phyloP scores from a whole-genome alignment of 2,797 vertebrate species.

The Momotus momota region DNA sequence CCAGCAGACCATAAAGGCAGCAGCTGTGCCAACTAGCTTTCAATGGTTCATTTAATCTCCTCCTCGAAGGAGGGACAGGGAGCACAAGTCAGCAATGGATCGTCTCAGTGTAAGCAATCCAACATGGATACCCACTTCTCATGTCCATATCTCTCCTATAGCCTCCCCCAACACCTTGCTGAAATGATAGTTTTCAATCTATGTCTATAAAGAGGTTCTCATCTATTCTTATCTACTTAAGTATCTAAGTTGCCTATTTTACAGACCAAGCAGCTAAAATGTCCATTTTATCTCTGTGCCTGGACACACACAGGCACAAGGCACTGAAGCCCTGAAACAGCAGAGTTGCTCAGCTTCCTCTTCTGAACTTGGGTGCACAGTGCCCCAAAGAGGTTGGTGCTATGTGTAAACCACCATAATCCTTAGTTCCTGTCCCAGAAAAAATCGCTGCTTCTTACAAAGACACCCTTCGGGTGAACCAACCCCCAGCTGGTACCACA shows the following conservation, averaged over 20 bases:
- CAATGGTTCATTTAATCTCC: neutral
- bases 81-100: neutral
- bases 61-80: neutral
- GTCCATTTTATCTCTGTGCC: neutral
- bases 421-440: neutral
- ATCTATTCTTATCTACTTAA: neutral
- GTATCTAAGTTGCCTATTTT: neutral
- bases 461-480: neutral
- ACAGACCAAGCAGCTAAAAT: neutral
- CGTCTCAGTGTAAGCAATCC: neutral
- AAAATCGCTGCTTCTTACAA: neutral
- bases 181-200: neutral
- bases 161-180: neutral
- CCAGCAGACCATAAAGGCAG: neutral
- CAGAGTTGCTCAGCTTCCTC: neutral
- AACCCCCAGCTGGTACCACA: neutral
- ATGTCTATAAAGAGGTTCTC: neutral
- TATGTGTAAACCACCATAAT: rapidly evolving
- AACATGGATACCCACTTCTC: neutral
- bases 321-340: neutral
- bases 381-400: neutral
- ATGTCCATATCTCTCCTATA: neutral
- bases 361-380: neutral
- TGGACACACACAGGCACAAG: rapidly evolving
- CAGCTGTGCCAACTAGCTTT: slow-evolving; percentile 20